These are phyloP conservation scores for Natrix natrix DNA, from an alignment of 2,797 vertebrate species.

Conservation along the genomic window DNA sequence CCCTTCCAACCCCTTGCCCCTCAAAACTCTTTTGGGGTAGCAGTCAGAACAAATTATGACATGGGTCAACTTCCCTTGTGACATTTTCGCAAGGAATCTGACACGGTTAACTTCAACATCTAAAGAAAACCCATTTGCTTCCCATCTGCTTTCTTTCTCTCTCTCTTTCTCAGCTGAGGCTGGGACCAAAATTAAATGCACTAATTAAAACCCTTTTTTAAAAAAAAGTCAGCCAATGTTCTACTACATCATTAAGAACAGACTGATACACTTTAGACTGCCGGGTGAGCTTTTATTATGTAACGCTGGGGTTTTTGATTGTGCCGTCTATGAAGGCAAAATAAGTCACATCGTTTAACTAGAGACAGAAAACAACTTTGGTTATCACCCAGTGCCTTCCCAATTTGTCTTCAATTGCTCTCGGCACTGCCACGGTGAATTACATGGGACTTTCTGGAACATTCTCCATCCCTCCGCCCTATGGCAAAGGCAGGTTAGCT, in stretches of 20 bases:
- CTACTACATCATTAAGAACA: not conserved
- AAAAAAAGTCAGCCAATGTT: conserved; percentile 40
- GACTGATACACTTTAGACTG: not conserved
- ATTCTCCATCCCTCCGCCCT: not conserved
- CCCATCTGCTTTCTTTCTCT: not conserved
- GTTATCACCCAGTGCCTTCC: not conserved
- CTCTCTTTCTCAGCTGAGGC: not conserved
- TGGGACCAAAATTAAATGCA: not conserved
- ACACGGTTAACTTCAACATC: not conserved
- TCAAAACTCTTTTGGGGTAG: not conserved
- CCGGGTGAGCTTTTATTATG: not conserved
- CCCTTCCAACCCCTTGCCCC: conserved; percentile 12
- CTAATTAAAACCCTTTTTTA: conserved; percentile 1
- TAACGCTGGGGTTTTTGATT: not conserved
- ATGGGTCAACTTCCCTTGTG: not conserved
- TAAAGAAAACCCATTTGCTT: conserved; percentile 3
- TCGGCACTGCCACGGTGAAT: not conserved
- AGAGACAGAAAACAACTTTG: not conserved
- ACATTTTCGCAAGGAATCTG: not conserved
- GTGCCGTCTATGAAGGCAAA: no score
- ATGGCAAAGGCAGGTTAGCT: fast-evolving
- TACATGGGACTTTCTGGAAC: not conserved
- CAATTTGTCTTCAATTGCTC: not conserved
- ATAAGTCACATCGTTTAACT: not conserved
- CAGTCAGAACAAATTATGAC: not conserved